These are phyloP conservation scores for Rhabdophis nuchalis DNA, from an alignment of 2,797 vertebrate species.

Conservation along the genomic window DNA sequence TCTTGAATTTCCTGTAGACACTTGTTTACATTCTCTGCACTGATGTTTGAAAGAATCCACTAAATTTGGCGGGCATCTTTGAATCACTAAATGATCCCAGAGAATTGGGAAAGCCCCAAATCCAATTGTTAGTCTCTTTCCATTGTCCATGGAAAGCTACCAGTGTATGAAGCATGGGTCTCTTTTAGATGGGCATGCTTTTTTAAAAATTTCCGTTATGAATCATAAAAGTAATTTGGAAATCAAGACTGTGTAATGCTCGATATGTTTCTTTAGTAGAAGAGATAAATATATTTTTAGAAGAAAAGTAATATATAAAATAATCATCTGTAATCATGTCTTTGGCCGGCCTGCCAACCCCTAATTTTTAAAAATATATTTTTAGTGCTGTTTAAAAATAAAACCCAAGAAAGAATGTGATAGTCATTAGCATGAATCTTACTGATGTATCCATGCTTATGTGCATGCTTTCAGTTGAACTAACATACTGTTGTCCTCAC, in stretches of 20 bases:
- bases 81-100: background rate
- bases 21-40: background rate
- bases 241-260: background rate
- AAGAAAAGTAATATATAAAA: background rate
- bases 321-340: background rate
- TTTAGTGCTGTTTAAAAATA: background rate
- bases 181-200: background rate
- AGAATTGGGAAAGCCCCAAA: background rate
- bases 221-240: background rate
- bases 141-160: background rate
- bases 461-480: background rate
- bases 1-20: background rate
- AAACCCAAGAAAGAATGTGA: background rate
- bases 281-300: background rate
- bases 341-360: background rate
- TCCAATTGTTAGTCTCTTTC: background rate
- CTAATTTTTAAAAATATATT: background rate
- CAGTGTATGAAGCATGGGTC: background rate
- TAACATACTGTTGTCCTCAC: background rate
- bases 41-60: background rate
- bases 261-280: background rate
- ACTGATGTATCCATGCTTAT: background rate
- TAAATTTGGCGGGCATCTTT: background rate
- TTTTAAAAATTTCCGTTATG: background rate
- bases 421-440: background rate